phyloP scores from a whole-genome alignment of 2,888 invertebrate genomes.

The Lasioglossum morio region DNA sequence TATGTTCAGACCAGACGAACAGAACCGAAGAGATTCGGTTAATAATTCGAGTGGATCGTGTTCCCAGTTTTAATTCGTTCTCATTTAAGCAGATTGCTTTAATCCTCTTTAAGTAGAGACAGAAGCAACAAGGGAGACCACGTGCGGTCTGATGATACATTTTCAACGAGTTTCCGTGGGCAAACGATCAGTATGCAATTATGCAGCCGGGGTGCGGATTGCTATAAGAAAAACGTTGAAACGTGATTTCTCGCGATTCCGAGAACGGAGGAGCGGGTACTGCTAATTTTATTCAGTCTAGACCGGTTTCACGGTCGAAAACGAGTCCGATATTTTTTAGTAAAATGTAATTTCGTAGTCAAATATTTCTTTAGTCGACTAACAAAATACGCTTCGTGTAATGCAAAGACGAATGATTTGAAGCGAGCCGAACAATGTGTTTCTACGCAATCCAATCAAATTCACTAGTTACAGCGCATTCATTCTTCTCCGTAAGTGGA shows the following conservation, averaged over 20 bases:
- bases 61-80: slow-evolving; percentile 22
- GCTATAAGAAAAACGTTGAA: slow-evolving; percentile 10
- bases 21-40: neutral
- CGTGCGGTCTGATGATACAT: neutral
- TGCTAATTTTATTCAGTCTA: neutral
- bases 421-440: neutral
- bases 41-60: slow-evolving; percentile 1
- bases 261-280: neutral
- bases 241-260: slow-evolving; percentile 5
- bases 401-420: neutral
- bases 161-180: slow-evolving; percentile 1
- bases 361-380: neutral
- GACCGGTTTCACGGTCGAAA: neutral
- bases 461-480: neutral
- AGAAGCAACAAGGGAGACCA: neutral
- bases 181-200: slow-evolving; percentile 10
- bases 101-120: neutral
- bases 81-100: slow-evolving; percentile 11
- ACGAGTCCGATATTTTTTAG: neutral
- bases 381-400: neutral
- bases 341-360: neutral
- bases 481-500: neutral
- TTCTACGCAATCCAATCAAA: neutral
- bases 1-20: neutral
- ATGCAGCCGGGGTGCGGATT: neutral